Percentiles rank a stretch among this genome's conserved stretches.
Conservation (phyloP, 2,888 invertebrate genomes). For the Tenthredo notha region DNA sequence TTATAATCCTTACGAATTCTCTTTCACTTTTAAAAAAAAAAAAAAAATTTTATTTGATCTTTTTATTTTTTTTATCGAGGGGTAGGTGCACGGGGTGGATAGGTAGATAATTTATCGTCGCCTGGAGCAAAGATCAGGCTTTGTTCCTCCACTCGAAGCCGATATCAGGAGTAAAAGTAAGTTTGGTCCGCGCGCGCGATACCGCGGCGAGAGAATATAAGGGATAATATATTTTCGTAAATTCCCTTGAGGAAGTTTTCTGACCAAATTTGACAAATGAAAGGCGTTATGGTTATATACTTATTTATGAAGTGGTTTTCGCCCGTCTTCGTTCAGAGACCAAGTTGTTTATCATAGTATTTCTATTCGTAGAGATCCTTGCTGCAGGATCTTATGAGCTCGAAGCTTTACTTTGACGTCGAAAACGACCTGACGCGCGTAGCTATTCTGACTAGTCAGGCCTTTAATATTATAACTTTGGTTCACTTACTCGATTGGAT, state of each 20-base stretch:
- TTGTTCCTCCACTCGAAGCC: not conserved
- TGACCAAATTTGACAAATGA: slow-evolving; percentile 51
- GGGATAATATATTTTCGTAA: slow-evolving; percentile 21
- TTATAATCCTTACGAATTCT: not conserved
- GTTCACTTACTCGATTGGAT: slow-evolving; percentile 46
- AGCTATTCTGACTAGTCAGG: slow-evolving; percentile 23
- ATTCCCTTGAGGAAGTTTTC: slow-evolving; percentile 15
- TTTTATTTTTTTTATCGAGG: not conserved
- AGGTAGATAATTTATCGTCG: slow-evolving; percentile 12
- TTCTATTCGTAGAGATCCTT: not conserved
- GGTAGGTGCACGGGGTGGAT: not conserved
- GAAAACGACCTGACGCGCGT: not conserved
- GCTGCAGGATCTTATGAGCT: not conserved
- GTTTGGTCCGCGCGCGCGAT: not conserved
- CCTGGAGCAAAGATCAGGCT: slow-evolving; percentile 23
- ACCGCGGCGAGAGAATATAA: not conserved
- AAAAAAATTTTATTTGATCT: no score
- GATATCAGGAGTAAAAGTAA: slow-evolving; percentile 14
- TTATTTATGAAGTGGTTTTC: slow-evolving; percentile 44
- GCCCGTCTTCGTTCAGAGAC: not conserved
- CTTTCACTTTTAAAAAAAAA: no score
- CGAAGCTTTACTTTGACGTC: not conserved
- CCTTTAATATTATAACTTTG: slow-evolving; percentile 36
- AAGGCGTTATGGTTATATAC: slow-evolving; percentile 32
- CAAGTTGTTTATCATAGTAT: slow-evolving; percentile 28